Evolutionary conservation across 2,113 vertebrate genomes (phyloP), one percentile per base, ranked within the genome.

Genomic region (Excalfactoria chinensis): DNA sequence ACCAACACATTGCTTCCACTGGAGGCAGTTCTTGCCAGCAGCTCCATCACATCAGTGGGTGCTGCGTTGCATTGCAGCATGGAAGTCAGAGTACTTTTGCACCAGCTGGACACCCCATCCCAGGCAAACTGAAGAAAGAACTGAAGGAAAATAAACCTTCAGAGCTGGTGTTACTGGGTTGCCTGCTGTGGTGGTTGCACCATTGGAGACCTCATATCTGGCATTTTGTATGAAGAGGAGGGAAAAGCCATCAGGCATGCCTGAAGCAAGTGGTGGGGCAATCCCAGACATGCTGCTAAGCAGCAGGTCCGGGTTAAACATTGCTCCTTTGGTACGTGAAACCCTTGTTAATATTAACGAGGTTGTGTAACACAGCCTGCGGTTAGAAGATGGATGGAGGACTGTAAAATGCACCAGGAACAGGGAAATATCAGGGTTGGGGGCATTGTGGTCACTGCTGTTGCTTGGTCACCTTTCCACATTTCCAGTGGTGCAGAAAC

Each of bases 131-230:
- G 5, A 28, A 32, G 20, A 3, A 46, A 51, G 51, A 66, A 59
- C 20, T 32, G n/a, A 77, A 62, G 59, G 71, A n/a, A 53, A 70
- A 70, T 41, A 34, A 22, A 28, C 22, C 46, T 48, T 20, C 34
- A 23, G 41, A 49, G 18, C 34, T 32, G 69, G n/a, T 4, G 37
- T 46, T 69, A 23, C 37, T n/a, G n/a, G 8, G 5, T 60, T 67
- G n/a, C n/a, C 25, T 40, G 6, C 46, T 9, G 18, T 0, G 1
- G n/a, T 46, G n/a, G 17, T 32, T 55, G 40, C 1, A 0, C 34
- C 35, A 18, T 7, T 34, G n/a, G 34, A 48, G 35, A 30, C 20
- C 26, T 55, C 34, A 11, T 9, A 30, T 10, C 17, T 6, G 30
- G 18, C 25, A 21, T 34, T 51, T 34, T 51, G 20, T 32, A 26